Evolutionary conservation across 1,140 invertebrate genomes (phyloP), one percentile per base, ranked within the genome.

Genomic region (Tetraneura akinire): DNA sequence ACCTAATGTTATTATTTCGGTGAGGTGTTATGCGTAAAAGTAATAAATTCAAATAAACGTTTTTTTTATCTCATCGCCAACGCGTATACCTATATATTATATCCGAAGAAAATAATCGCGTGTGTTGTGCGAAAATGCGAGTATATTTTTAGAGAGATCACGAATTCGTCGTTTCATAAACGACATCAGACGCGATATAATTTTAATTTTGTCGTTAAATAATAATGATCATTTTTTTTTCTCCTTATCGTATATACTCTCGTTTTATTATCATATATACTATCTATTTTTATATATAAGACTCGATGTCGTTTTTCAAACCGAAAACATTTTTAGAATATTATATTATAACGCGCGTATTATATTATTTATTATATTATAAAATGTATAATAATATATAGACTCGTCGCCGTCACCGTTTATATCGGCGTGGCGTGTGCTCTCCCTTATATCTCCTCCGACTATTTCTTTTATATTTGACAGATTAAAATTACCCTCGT

Each of bases 401-500:
- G 62, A 64, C 32, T 64, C 62, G 62, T 64, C 62, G 10, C 21
- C 57, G 57, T 29, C 57, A 14, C 29, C 57, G 62, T 45, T 45
- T 45, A 37, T 23, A 10, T 42, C 8, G n/a, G 32, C n/a, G n/a
- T 37, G 32, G 32, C 32, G 32, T 37, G 32, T 8, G 21, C 66
- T 47, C 66, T 13, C 66, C n/a, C n/a, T 3, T 26, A n/a, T 66
- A 45, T 68, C 16, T 49, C 47, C 45, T 71, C 42, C 32, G 64
- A 68, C 37, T 47, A 71, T 78, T 37, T 62, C 55, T 60, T 62
- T 45, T 78, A 60, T 78, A 42, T 78, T 78, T 78, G 74, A 78
- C 74, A 60, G 74, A 78, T 78, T 78, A 78, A 78, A 78, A 78
- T 78, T 78, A 60, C 74, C 74, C 74, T 78, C 74, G 74, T 78